Conservation (phyloP, 2,888 invertebrate species). For the Pandemis cinnamomeana region DNA sequence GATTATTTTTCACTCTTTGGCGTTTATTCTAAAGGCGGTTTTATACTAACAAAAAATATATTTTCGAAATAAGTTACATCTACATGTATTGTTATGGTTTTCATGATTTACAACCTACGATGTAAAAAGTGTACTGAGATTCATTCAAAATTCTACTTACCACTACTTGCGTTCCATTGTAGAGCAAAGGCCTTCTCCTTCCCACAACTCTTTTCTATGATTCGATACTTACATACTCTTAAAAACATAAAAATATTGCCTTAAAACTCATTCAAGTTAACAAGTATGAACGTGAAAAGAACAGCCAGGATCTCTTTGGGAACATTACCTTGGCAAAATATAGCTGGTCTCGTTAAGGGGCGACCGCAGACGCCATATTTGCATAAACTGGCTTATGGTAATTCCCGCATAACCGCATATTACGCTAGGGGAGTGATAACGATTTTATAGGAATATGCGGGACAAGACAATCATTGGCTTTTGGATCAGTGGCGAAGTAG, state of each 20-base stretch:
- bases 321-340: constrained; percentile 26
- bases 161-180: too few species aligned
- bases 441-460: constrained; percentile 1
- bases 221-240: neutral
- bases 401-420: constrained; percentile 18
- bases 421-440: constrained; percentile 18
- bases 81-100: too few species aligned
- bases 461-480: constrained; percentile 1
- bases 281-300: neutral
- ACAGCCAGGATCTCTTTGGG: constrained; percentile 2
- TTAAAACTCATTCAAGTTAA: neutral
- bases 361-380: constrained; percentile 29
- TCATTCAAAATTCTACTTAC: too few species aligned
- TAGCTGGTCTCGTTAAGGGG: constrained; percentile 17
- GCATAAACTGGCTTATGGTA: constrained; percentile 38
- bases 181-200: neutral
- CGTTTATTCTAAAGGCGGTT: too few species aligned
- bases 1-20: too few species aligned
- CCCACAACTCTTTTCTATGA: too few species aligned
- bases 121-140: too few species aligned
- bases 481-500: neutral
- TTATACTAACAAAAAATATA: too few species aligned
- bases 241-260: neutral
- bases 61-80: too few species aligned
- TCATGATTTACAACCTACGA: too few species aligned